phyloP scores from a whole-genome alignment of 2,113 vertebrate genomes.

The Nipponia nippon region DNA sequence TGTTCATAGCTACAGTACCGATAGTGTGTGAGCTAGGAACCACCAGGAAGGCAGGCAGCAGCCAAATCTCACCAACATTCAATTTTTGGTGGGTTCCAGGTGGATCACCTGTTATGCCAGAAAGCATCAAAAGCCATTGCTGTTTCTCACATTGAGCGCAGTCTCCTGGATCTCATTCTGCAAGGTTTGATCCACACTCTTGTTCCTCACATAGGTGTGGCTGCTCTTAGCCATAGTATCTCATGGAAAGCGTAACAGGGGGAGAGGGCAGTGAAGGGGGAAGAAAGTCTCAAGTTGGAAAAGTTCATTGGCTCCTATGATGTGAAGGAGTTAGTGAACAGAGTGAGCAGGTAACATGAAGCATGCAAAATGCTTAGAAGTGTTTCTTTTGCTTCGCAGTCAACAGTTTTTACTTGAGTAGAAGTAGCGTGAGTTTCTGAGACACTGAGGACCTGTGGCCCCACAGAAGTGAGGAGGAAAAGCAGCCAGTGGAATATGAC shows the following conservation, averaged over 20 bases:
- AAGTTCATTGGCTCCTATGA: not conserved
- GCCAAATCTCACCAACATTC: not conserved
- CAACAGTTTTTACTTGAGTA: not conserved
- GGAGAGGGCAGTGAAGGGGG: not conserved
- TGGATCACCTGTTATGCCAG: not conserved
- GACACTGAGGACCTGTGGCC: not conserved
- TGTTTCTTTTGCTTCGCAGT: not conserved
- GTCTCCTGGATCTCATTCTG: not conserved
- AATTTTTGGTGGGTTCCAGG: not conserved
- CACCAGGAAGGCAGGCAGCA: not conserved
- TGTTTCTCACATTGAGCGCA: not conserved
- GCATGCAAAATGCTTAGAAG: not conserved
- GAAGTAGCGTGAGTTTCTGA: not conserved
- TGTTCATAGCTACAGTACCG: not conserved
- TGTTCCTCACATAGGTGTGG: not conserved
- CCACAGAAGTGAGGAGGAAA: not conserved
- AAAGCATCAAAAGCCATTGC: not conserved
- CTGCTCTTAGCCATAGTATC: not conserved
- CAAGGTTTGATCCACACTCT: not conserved
- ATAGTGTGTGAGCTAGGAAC: not conserved
- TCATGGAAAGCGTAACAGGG: accelerated
- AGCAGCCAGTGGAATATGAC: not conserved
- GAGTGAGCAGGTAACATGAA: not conserved
- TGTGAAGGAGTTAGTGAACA: not conserved
- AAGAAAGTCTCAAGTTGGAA: not conserved